Evolutionary conservation across 2,888 invertebrate genomes (phyloP).

Genomic region (Drosophila bunnanda): DNA sequence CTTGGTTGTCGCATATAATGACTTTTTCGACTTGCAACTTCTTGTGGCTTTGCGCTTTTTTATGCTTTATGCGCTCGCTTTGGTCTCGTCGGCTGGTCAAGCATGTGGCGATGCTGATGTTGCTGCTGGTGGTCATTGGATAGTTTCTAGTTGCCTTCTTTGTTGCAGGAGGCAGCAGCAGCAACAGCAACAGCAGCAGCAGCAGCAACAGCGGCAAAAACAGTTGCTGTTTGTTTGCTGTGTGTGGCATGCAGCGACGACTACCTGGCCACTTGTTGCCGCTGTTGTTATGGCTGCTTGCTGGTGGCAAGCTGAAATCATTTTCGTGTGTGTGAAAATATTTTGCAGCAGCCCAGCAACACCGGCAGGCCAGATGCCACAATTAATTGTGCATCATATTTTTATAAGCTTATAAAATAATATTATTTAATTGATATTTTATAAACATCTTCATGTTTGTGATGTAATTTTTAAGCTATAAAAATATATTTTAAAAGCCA

Average conservation of each 20-base stretch:
- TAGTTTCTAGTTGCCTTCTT: conserved; percentile 50
- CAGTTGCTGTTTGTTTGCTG: conserved; percentile 55
- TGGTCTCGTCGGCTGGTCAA: conserved; percentile 71
- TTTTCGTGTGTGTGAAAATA: conserved; percentile 82
- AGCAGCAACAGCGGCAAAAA: conserved; percentile 57
- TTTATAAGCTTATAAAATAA: not conserved
- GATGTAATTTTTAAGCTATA: not conserved
- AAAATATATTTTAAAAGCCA: not conserved
- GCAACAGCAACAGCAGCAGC: conserved; percentile 58
- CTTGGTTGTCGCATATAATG: conserved; percentile 71
- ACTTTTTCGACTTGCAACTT: conserved; percentile 72
- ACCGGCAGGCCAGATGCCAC: conserved; percentile 7
- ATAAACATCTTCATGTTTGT: not conserved
- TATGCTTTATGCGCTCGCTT: conserved; percentile 82
- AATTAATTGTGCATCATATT: conserved; percentile 15
- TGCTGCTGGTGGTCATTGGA: conserved; percentile 51
- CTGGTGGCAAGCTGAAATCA: conserved; percentile 73
- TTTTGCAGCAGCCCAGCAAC: conserved; percentile 53
- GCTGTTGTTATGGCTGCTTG: conserved; percentile 44
- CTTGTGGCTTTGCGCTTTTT: conserved; percentile 70
- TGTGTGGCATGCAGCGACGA: conserved; percentile 69
- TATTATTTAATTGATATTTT: not conserved
- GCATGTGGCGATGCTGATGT: conserved; percentile 61
- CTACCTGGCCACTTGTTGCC: conserved; percentile 56
- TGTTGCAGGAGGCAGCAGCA: conserved; percentile 50